Evolutionary conservation across 2,113 vertebrate species (phyloP).

Genomic region (Brachyhypopomus occidentalis): DNA sequence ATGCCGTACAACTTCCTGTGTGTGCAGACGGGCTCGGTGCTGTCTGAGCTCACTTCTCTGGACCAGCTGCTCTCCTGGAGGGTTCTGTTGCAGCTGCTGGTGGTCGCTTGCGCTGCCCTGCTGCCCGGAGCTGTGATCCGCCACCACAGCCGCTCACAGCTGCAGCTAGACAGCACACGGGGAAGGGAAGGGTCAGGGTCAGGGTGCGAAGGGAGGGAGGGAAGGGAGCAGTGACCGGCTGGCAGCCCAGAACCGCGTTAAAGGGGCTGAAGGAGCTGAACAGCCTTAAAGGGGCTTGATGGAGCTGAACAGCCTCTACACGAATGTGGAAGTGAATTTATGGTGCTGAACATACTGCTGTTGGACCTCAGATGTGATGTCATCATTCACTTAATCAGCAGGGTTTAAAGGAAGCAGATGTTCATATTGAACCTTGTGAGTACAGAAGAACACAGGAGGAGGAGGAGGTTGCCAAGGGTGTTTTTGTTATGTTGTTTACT

Average conservation of each 20-base stretch:
- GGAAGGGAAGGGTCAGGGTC: too few species aligned
- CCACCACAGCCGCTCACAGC: slow-evolving; percentile 73
- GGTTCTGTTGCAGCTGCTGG: slow-evolving; percentile 84
- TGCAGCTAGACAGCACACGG: neutral
- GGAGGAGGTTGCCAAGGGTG: too few species aligned
- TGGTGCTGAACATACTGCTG: too few species aligned
- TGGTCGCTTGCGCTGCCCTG: slow-evolving; percentile 85
- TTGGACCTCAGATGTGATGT: too few species aligned
- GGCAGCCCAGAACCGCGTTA: too few species aligned
- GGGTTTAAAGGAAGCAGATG: too few species aligned
- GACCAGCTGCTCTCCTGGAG: slow-evolving; percentile 92
- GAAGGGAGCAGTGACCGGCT: too few species aligned
- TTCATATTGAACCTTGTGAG: too few species aligned
- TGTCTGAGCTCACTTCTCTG: slow-evolving; percentile 89
- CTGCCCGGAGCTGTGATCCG: slow-evolving; percentile 89
- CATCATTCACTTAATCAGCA: too few species aligned
- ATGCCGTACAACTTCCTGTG: slow-evolving; percentile 98
- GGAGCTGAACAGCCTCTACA: slow-evolving; percentile 49
- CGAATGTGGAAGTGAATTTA: too few species aligned
- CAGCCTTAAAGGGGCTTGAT: slow-evolving; percentile 8
- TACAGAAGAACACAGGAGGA: too few species aligned
- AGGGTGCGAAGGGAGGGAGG: too few species aligned
- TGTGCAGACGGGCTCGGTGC: slow-evolving; percentile 93
- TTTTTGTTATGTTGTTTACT: slow-evolving; percentile 32
- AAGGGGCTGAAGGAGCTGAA: slow-evolving; percentile 37